A percentile compares a stretch with the other conserved stretches of the same genome.
These are phyloP conservation scores for Synergus gifuensis DNA, from an alignment of 2,888 invertebrate genomes.

Conservation along the genomic window DNA sequence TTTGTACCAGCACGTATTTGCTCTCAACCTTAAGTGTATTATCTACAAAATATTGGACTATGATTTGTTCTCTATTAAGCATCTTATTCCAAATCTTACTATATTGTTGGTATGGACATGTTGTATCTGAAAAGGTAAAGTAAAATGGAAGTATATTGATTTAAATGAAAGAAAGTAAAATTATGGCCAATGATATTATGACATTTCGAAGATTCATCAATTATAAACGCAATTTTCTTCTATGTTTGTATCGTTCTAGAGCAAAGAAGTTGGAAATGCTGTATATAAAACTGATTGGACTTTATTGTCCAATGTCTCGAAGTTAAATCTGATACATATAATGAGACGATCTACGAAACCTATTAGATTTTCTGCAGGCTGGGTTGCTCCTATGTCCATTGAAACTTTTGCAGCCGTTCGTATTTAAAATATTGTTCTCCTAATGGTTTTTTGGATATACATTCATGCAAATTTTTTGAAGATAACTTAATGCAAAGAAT, in stretches of 20 bases:
- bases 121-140: conserved; percentile 14
- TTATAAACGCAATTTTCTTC: background rate
- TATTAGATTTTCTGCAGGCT: conserved; percentile 61
- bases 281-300: conserved; percentile 65
- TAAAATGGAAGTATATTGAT: background rate
- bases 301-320: conserved; percentile 50
- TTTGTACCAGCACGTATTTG: conserved; percentile 4
- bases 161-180: background rate
- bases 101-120: conserved; percentile 24
- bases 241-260: conserved; percentile 53
- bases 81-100: conserved; percentile 9
- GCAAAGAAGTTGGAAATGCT: conserved; percentile 58
- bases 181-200: background rate
- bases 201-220: no score
- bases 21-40: background rate
- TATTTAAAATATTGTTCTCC: conserved; percentile 50
- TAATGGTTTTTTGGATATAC: no score
- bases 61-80: conserved; percentile 10
- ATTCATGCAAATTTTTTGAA: no score
- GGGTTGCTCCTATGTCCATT: conserved; percentile 62
- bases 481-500: no score
- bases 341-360: conserved; percentile 62
- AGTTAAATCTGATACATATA: conserved; percentile 58
- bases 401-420: conserved; percentile 61
- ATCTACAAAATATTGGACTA: conserved; percentile 9